Conservation (phyloP, 2,888 invertebrate species). For the Hyposoter didymator region DNA sequence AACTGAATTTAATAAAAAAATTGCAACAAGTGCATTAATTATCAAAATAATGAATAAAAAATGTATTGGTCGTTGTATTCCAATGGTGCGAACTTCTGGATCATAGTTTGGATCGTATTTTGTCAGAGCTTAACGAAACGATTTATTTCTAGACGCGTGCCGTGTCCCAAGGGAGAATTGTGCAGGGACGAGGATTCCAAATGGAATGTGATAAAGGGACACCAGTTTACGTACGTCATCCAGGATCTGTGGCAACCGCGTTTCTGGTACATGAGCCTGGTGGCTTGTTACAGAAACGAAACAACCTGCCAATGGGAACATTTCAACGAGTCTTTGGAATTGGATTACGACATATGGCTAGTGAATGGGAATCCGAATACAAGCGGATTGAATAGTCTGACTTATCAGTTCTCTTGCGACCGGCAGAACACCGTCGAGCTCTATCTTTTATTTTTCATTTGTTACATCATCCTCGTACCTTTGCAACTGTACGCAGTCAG, state of each 20-base stretch:
- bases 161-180: conserved; percentile 90
- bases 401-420: conserved; percentile 98
- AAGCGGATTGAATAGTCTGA: conserved; percentile 93
- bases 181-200: conserved; percentile 95
- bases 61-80: too few species aligned
- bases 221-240: conserved; percentile 97
- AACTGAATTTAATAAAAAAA: too few species aligned
- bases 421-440: conserved; percentile 96
- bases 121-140: background rate
- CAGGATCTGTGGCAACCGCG: conserved; percentile 95
- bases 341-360: conserved; percentile 96
- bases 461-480: conserved; percentile 94
- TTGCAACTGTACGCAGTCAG: conserved; percentile 96
- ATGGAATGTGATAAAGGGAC: conserved; percentile 92
- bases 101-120: background rate
- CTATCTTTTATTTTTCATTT: conserved; percentile 94
- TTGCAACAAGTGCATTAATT: too few species aligned
- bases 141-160: conserved; percentile 87
- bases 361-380: conserved; percentile 98
- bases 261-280: conserved; percentile 98
- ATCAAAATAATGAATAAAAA: too few species aligned
- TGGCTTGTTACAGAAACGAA: conserved; percentile 94
- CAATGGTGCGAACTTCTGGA: too few species aligned
- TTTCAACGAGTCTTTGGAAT: conserved; percentile 86
- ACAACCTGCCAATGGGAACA: conserved; percentile 94